phyloP scores from a whole-genome alignment of 2,113 vertebrate species.

The Crocuta crocuta region DNA sequence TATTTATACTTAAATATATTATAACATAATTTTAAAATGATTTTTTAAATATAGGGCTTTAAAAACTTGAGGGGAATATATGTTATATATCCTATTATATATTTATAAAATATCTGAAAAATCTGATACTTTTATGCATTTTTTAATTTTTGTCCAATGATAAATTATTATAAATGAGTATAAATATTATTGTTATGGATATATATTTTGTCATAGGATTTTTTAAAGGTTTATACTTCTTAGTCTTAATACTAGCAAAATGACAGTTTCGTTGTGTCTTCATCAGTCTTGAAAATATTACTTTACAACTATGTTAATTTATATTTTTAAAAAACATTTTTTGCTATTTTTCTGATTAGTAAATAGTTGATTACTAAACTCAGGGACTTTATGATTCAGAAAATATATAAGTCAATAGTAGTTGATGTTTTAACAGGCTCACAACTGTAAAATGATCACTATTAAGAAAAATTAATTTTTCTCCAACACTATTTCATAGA shows the following conservation, averaged over 20 bases:
- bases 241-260: not conserved
- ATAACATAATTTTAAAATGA: not conserved
- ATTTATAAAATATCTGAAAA: not conserved
- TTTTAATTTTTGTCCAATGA: not conserved
- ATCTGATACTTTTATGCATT: not conserved
- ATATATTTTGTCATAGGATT: not conserved
- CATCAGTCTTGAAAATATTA: not conserved
- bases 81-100: not conserved
- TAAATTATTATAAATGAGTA: not conserved
- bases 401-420: not conserved
- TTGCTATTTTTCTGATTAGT: not conserved
- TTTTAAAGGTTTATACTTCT: not conserved
- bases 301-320: not conserved
- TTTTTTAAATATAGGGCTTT: not conserved
- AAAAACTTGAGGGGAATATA: not conserved
- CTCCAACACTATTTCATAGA: not conserved
- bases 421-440: not conserved
- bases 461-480: slow-evolving; percentile 10
- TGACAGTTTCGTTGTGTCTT: not conserved
- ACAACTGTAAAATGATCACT: not conserved
- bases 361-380: not conserved
- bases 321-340: not conserved
- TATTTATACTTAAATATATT: not conserved
- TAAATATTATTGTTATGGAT: not conserved
- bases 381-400: not conserved